Conservation (phyloP, 2,113 vertebrate species). For the Pagrus major region DNA sequence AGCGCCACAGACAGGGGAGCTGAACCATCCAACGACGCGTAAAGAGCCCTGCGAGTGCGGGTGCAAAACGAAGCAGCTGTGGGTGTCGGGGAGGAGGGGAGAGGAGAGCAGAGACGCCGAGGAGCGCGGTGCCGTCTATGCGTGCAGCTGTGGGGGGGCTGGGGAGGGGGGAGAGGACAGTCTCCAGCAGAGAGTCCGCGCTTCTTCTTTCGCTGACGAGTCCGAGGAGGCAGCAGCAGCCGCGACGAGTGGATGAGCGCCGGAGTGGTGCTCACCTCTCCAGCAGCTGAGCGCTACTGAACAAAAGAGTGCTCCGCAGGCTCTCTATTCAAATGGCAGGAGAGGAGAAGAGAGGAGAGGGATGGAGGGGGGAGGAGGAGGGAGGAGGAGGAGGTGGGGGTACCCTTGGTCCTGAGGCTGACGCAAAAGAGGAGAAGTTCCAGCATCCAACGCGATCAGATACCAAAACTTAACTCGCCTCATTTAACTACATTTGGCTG, state of each 20-base stretch:
- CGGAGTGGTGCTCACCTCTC: slow-evolving; percentile 78
- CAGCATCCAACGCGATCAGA: not conserved
- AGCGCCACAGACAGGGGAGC: slow-evolving; percentile 44
- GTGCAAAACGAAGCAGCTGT: not conserved
- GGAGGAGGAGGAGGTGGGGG: not conserved
- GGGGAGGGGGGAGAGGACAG: no score
- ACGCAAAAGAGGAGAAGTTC: slow-evolving; percentile 31
- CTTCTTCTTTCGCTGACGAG: slow-evolving; percentile 29
- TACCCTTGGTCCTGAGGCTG: slow-evolving; percentile 13
- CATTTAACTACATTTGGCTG: not conserved
- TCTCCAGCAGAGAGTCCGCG: slow-evolving; percentile 10
- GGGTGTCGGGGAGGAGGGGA: not conserved
- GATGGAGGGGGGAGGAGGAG: not conserved
- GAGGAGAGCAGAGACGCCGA: slow-evolving; percentile 1
- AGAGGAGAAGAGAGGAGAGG: slow-evolving; percentile 12
- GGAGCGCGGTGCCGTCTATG: not conserved
- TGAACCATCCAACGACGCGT: slow-evolving; percentile 62
- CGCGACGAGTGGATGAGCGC: slow-evolving; percentile 64
- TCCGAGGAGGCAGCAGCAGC: slow-evolving; percentile 16
- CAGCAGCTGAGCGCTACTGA: slow-evolving; percentile 84
- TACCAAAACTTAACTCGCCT: not conserved
- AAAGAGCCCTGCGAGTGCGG: slow-evolving; percentile 45
- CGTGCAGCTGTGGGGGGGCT: not conserved
- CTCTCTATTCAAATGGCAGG: slow-evolving; percentile 76
- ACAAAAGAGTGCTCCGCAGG: slow-evolving; percentile 82